phyloP scores from a whole-genome alignment of 2,888 invertebrate species.

The Ornithoptera alexandrae region DNA sequence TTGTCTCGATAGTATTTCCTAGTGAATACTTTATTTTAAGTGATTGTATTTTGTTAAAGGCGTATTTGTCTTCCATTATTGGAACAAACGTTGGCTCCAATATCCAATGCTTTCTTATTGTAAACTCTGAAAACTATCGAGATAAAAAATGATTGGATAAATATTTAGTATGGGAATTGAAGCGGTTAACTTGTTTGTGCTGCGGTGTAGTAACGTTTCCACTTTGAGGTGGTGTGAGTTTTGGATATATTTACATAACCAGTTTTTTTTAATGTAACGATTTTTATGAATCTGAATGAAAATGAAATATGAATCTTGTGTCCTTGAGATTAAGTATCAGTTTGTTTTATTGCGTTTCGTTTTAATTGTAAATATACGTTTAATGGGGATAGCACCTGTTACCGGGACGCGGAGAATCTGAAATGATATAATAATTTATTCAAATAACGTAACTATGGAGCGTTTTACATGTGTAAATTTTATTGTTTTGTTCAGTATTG shows the following conservation, averaged over 20 bases:
- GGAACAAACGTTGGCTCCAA: constrained; percentile 20
- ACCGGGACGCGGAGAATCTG: constrained; percentile 49
- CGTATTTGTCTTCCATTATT: constrained; percentile 19
- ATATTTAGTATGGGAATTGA: constrained; percentile 21
- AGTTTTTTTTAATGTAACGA: constrained; percentile 21
- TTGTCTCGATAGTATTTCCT: constrained; percentile 5
- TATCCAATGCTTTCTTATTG: constrained; percentile 1
- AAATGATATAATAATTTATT: constrained; percentile 49
- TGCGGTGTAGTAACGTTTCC: not conserved
- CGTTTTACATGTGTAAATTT: constrained; percentile 71
- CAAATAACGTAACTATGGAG: constrained; percentile 51
- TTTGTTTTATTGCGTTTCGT: constrained; percentile 38
- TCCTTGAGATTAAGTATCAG: constrained; percentile 27
- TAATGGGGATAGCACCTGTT: constrained; percentile 57
- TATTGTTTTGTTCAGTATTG: constrained; percentile 78
- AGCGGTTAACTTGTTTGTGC: constrained; percentile 5
- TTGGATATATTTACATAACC: constrained; percentile 30
- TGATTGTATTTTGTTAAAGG: constrained; percentile 8
- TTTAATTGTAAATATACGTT: constrained; percentile 67
- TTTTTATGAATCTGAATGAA: constrained; percentile 11
- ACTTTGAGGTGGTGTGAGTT: constrained; percentile 16
- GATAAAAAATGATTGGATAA: constrained; percentile 16
- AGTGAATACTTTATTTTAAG: not conserved
- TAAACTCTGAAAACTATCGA: not conserved
- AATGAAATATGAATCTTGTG: constrained; percentile 18